Evolutionary conservation across 2,113 vertebrate species (phyloP), one percentile per base, ranked within the genome.

Genomic region (Trematocara macrostoma): DNA sequence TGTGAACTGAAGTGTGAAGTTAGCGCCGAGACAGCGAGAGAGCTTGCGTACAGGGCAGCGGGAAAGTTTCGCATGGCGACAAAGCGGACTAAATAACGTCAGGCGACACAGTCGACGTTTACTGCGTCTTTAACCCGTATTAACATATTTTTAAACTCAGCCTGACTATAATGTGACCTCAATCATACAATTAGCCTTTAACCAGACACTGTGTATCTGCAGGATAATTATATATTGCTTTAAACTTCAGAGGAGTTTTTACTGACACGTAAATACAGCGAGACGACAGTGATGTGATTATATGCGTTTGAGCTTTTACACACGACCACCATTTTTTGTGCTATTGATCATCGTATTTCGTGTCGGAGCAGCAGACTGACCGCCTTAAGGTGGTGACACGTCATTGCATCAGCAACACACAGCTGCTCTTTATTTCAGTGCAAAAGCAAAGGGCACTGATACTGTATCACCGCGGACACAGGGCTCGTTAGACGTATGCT

Each of bases 361-460:
- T 0, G 23, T 49, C 11, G 12, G 79, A 14, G 55, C 18, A 5
- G 53, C 35, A 45, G 9, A 31, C 53, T 11, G 53, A 34, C 26
- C 8, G 15, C 4, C 18, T 79, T 29, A 23, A 79, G 8, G 34
- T 18, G 82, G 67, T 57, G 78, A 81, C 64, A 31, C 8, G 4
- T 31, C 7, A 61, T 18, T 61, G 79, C 40, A 11, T 81, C 26
- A n/a, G 31, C 26, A 10, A 31, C 34, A 56, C 61, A 34, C 38
- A 84, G 34, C 5, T 49, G 80, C 51, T 87, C 57, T 29, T 83
- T 81, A 76, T 61, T 85, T 16, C 53, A 40, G 79, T 80, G 55
- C 82, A 83, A 87, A 85, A 81, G 26, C 83, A 85, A 78, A 71
- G 61, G 55, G 47, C 42, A 2, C 38, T 76, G 40, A 83, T n/a